Evolutionary conservation across 2,797 vertebrate species (phyloP), one percentile per base, ranked within the genome.

Genomic region (Tiaroga cobitis): DNA sequence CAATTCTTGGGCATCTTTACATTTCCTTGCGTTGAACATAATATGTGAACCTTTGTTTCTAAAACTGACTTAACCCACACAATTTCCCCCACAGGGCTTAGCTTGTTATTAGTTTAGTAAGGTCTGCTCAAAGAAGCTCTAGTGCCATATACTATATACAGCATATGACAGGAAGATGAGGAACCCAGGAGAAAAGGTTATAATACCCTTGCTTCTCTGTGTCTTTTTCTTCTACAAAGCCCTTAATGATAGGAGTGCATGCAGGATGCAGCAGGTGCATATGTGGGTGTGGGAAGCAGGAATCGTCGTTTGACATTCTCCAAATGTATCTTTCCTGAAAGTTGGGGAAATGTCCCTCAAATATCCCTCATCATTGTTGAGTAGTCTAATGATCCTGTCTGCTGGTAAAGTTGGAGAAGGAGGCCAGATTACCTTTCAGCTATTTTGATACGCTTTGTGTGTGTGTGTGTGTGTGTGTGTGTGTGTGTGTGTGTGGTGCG

Each of bases 331-430:
- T 80, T 80, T 32, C 2, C 70, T 83, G 61, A 77, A 82, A 84
- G 72, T 67, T 32, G 13, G 72, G 56, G 43, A 84, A 69, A 67
- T 86, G 39, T 83, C 37, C 74, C 69, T 83, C 29, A 72, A 76
- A 84, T 84, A 32, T 85, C 43, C 76, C 75, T 68, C 54, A 5
- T 83, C 69, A 83, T 82, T 84, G 37, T 54, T 80, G 70, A 88
- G 74, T 70, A 78, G 75, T 86, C 49, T 79, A 85, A 83, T 88
- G 78, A 88, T 85, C 80, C 72, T 70, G 63, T 51, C 75, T 80
- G 54, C 39, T 85, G 80, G 63, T 74, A 49, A 24, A 80, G 32
- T 79, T 80, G 4, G 49, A 70, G 49, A 80, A n/a, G 16, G 82
- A 63, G 65, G 80, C 43, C 2, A 5, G 43, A 80, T 74, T 85